Base-by-base conservation (phyloP, 2,113 vertebrate species). In the Meles meles region DNA sequence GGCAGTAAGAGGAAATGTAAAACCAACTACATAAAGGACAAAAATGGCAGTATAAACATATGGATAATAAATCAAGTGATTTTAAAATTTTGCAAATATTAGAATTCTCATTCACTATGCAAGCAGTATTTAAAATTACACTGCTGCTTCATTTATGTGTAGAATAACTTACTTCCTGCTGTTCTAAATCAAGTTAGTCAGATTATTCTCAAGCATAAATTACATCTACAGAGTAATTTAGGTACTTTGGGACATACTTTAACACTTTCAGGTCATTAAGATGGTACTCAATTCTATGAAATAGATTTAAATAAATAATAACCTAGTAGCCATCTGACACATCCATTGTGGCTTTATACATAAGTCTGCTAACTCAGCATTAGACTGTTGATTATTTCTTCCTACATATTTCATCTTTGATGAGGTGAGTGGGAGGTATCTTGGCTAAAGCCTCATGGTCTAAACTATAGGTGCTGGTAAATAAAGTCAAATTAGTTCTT, bases 181-280 rank as follows among this genome's bases (percentile, higher is more conserved):
- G 96, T 96, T 98, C 96, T 97, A 97, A 98, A 98, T 98, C 97
- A 98, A 92, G 96, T 98, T 98, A 98, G 94, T 98, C 94, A 94
- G 91, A 97, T 97, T 97, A 97, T 97, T 97, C 89, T 94, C 23
- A 18, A 95, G 95, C 94, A 98, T 98, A 97, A 98, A 97, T 98
- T 98, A 97, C 63, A 97, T 97, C 96, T 98, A 94, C 84, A 34
- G 92, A 96, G 95, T 96, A 97, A 97, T 97, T 98, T 97, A 92
- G 95, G 97, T 82, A 95, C 96, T 97, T 96, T 95, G 96, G 84
- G 95, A 95, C 96, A 95, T 85, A 97, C 76, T 97, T 97, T 93
- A 97, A 97, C 96, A 96, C 97, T 97, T 97, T 97, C 80, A 79
- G 90, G 83, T 92, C 87, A 97, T 97, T 97, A 97, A 96, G 80